Evolutionary conservation across 2,888 invertebrate genomes (phyloP).

Genomic region (Notodonta ziczac): DNA sequence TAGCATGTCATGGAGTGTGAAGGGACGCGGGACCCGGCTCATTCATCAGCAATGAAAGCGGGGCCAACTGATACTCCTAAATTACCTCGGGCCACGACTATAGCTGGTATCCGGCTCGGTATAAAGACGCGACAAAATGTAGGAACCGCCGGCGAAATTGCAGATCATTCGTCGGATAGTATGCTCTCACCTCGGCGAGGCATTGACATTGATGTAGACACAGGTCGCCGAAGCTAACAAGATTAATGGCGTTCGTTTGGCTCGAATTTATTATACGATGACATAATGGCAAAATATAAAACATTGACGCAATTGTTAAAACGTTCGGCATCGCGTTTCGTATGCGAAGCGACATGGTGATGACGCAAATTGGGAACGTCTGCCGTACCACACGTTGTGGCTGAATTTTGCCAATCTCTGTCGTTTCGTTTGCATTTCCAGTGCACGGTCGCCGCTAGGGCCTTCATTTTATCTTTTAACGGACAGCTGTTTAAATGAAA

Average conservation of each 20-base stretch:
- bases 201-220: constrained; percentile 61
- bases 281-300: constrained; percentile 30
- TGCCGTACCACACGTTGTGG: constrained; percentile 40
- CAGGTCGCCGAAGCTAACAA: constrained; percentile 43
- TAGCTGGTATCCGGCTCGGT: constrained; percentile 51
- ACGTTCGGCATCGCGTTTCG: constrained; percentile 18
- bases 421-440: constrained; percentile 70
- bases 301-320: constrained; percentile 21
- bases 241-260: constrained; percentile 46
- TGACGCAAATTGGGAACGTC: constrained; percentile 38
- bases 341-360: constrained; percentile 15
- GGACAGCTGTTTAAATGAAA: constrained; percentile 70
- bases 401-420: constrained; percentile 60
- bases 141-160: constrained; percentile 52
- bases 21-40: constrained; percentile 61
- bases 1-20: constrained; percentile 59
- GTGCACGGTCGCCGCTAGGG: constrained; percentile 53
- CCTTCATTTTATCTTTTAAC: constrained; percentile 65
- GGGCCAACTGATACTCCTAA: constrained; percentile 66
- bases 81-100: constrained; percentile 61
- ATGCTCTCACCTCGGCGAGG: constrained; percentile 54
- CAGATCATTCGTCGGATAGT: constrained; percentile 64
- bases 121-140: constrained; percentile 47
- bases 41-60: constrained; percentile 76
- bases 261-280: constrained; percentile 31